These are phyloP conservation scores for Sinella curviseta DNA, from an alignment of 1,140 invertebrate genomes.

Conservation along the genomic window DNA sequence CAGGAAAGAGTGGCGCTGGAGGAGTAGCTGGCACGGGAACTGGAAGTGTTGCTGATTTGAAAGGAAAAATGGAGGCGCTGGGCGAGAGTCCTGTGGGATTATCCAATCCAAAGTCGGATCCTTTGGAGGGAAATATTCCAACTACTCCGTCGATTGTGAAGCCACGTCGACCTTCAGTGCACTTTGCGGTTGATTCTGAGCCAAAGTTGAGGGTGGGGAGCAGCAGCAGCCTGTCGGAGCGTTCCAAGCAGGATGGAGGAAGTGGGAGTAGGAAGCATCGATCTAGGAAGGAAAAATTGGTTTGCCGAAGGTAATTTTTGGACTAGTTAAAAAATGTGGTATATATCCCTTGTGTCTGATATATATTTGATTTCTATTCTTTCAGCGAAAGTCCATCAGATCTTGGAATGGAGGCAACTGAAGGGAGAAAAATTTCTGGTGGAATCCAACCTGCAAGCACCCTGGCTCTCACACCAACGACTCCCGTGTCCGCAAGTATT, in stretches of 20 bases:
- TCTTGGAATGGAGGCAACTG: neutral
- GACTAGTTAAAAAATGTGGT: too few species aligned
- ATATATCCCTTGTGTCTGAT: too few species aligned
- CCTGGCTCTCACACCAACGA: too few species aligned
- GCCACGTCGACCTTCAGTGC: neutral
- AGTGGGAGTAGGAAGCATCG: neutral
- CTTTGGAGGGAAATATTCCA: neutral
- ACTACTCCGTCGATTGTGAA: neutral
- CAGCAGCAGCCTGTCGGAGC: neutral
- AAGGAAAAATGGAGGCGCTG: neutral
- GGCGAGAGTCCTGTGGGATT: neutral
- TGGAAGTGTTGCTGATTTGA: neutral
- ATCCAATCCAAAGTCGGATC: neutral
- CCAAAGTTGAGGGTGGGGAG: neutral
- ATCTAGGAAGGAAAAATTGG: constrained; percentile 2
- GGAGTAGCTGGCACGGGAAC: neutral
- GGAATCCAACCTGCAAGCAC: neutral
- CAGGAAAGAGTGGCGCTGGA: neutral
- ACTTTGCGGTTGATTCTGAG: neutral
- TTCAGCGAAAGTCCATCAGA: constrained; percentile 7
- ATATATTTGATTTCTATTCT: neutral
- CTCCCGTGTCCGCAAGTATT: neutral
- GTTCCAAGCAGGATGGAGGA: neutral
- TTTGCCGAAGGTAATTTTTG: constrained; percentile 16
- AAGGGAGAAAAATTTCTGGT: neutral